Conservation (phyloP, 1,140 invertebrate genomes). For the Drosophila jambulina region DNA sequence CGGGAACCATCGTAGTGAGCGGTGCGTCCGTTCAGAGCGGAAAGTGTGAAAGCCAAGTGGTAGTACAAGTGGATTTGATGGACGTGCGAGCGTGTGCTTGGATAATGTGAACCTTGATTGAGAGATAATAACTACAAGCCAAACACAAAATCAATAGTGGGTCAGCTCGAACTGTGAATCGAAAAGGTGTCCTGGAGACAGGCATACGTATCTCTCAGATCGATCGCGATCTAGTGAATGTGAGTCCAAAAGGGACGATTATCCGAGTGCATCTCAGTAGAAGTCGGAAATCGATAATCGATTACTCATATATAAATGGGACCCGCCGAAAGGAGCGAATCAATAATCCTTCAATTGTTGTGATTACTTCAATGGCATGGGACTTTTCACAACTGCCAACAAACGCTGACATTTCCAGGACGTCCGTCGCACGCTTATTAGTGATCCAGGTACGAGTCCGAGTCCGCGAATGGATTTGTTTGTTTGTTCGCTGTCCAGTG, state of each 20-base stretch:
- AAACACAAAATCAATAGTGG: conserved; percentile 37
- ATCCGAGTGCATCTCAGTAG: conserved; percentile 12
- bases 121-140: conserved; percentile 30
- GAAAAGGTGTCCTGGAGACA: neutral
- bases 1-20: conserved; percentile 22
- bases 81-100: conserved; percentile 50
- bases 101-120: conserved; percentile 42
- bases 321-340: conserved; percentile 47
- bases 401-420: conserved; percentile 49
- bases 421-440: conserved; percentile 41
- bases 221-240: neutral
- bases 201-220: neutral
- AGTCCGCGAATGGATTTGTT: conserved; percentile 41
- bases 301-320: conserved; percentile 48
- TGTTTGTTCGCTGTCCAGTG: conserved; percentile 22
- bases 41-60: conserved; percentile 31
- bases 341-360: conserved; percentile 80
- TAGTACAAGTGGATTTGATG: conserved; percentile 27
- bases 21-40: conserved; percentile 25
- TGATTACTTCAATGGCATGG: conserved; percentile 75
- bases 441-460: conserved; percentile 44
- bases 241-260: neutral
- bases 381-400: conserved; percentile 78
- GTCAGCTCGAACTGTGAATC: neutral
- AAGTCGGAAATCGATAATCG: conserved; percentile 70